phyloP scores from a whole-genome alignment of 1,140 invertebrate species.

The Episyrphus balteatus region DNA sequence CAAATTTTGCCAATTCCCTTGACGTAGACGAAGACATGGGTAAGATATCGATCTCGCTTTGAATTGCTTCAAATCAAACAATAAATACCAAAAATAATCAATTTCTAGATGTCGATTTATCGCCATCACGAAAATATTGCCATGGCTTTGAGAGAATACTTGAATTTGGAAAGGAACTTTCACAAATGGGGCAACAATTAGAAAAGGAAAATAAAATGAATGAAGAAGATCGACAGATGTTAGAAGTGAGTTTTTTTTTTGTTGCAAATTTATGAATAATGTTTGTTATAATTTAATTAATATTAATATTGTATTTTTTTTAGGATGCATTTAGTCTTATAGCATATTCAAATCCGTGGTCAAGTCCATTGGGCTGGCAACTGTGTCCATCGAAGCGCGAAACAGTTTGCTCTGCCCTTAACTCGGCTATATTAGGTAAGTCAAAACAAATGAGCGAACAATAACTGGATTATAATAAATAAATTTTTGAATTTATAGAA shows the following conservation, averaged over 20 bases:
- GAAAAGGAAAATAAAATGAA: slow-evolving; percentile 71
- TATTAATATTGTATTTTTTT: slow-evolving; percentile 1
- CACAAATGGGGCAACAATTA: slow-evolving; percentile 78
- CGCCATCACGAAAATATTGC: slow-evolving; percentile 52
- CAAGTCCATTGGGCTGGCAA: slow-evolving; percentile 90
- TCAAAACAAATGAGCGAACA: not conserved
- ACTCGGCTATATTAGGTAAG: slow-evolving; percentile 90
- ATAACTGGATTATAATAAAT: not conserved
- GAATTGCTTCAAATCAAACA: too few species aligned
- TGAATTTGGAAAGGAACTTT: slow-evolving; percentile 86
- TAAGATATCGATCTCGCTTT: too few species aligned
- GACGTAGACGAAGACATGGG: slow-evolving; percentile 56
- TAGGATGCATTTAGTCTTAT: slow-evolving; percentile 95
- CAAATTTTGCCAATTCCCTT: slow-evolving; percentile 18
- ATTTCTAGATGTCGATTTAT: slow-evolving; percentile 38
- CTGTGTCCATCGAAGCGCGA: slow-evolving; percentile 85
- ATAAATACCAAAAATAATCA: not conserved
- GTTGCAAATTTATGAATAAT: slow-evolving; percentile 3
- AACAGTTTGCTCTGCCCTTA: slow-evolving; percentile 86
- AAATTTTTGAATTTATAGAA: slow-evolving; percentile 47
- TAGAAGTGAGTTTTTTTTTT: slow-evolving; percentile 53
- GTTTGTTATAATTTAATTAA: not conserved
- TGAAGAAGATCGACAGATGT: slow-evolving; percentile 84
- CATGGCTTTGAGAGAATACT: slow-evolving; percentile 82
- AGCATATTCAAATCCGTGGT: slow-evolving; percentile 96